A percentile compares a stretch with the other conserved stretches of the same genome.
phyloP scores from a whole-genome alignment of 2,888 invertebrate genomes.

The Sarcophaga carnaria region DNA sequence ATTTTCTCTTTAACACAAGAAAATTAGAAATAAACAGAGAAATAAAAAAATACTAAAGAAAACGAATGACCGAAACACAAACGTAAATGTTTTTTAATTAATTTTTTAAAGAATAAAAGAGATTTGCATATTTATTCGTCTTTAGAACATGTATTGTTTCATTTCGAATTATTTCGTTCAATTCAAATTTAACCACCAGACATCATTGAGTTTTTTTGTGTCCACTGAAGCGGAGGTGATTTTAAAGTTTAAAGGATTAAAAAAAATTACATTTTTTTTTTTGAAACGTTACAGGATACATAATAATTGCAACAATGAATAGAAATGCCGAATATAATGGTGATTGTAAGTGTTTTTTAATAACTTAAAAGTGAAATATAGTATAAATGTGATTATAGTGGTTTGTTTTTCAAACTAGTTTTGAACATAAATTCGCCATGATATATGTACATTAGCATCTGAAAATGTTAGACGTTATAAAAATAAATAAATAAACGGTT shows the following conservation, averaged over 20 bases:
- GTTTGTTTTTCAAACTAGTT: no score
- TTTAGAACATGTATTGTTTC: slow-evolving; percentile 29
- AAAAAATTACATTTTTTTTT: slow-evolving; percentile 3
- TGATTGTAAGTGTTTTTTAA: slow-evolving; percentile 57
- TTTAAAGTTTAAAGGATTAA: neutral
- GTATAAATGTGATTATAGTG: neutral
- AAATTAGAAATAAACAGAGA: neutral
- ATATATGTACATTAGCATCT: no score
- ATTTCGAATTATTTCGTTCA: slow-evolving; percentile 45
- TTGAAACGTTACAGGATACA: slow-evolving; percentile 19
- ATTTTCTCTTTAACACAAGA: slow-evolving; percentile 6
- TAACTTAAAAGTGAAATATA: neutral
- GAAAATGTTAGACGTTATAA: neutral
- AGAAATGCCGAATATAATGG: slow-evolving; percentile 37
- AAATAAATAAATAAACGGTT: neutral
- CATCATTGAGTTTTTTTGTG: slow-evolving; percentile 53
- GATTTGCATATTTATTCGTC: slow-evolving; percentile 59
- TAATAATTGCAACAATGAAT: slow-evolving; percentile 43
- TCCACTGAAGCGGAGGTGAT: slow-evolving; percentile 73
- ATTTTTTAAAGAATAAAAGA: slow-evolving; percentile 9
- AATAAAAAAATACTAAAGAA: slow-evolving; percentile 10
- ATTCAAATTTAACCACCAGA: slow-evolving; percentile 18
- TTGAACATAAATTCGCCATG: no score
- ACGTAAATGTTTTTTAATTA: slow-evolving; percentile 40
- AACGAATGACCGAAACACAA: neutral